Conservation (phyloP, 2,888 invertebrate genomes). For the Odontocolon sp. region DNA sequence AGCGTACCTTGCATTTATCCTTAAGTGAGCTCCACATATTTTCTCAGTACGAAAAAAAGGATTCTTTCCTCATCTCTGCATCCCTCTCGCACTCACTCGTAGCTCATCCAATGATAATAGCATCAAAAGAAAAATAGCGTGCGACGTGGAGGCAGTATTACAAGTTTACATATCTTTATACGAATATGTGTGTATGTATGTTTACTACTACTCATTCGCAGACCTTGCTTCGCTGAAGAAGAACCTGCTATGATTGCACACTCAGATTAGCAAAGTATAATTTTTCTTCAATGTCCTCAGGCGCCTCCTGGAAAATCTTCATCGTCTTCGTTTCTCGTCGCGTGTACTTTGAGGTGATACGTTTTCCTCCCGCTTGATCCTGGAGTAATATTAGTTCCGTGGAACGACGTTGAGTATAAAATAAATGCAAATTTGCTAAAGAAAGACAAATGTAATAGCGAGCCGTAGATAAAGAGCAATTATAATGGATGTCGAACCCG, state of each 20-base stretch:
- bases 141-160: not conserved
- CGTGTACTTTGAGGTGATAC: not conserved
- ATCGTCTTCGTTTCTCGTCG: not conserved
- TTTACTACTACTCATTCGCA: not conserved
- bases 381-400: not conserved
- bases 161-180: not conserved
- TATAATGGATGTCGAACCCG: not conserved
- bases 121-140: not conserved
- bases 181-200: not conserved
- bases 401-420: not conserved
- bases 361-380: too few species aligned
- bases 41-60: not conserved
- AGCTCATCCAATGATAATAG: not conserved
- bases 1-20: constrained; percentile 11
- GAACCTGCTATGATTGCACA: constrained; percentile 18
- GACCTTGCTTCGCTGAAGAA: not conserved
- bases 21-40: not conserved
- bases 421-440: not conserved
- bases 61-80: not conserved
- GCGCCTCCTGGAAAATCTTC: constrained; percentile 24
- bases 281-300: constrained; percentile 18
- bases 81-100: not conserved
- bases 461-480: not conserved
- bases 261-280: constrained; percentile 32
- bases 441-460: not conserved